Percentiles rank a stretch among this genome's conserved stretches.
Evolutionary conservation across 2,113 vertebrate species (phyloP).

Genomic region (Sus scrofa): DNA sequence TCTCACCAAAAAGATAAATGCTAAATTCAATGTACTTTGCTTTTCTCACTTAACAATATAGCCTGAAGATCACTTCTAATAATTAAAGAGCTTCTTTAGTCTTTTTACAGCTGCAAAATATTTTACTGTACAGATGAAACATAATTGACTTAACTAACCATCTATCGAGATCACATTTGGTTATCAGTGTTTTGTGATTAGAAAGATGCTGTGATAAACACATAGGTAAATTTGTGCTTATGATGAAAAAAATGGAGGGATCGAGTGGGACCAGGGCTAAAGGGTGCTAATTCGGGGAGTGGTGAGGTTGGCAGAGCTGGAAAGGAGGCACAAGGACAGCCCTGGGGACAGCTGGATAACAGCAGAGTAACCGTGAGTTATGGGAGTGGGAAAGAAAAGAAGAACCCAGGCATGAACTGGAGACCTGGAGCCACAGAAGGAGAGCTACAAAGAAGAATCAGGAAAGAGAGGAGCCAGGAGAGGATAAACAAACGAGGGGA

Average conservation of each 20-base stretch:
- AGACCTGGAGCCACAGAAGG: neutral
- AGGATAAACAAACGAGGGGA: neutral
- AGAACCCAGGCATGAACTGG: neutral
- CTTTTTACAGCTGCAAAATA: too few relatives aligned
- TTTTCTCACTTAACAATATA: too few relatives aligned
- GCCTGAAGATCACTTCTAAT: too few relatives aligned
- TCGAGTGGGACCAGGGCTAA: neutral
- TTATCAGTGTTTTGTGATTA: neutral
- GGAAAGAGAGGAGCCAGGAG: neutral
- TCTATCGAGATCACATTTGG: neutral
- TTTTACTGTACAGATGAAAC: neutral
- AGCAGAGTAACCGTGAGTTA: neutral
- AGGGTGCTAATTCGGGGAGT: neutral
- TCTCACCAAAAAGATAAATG: too few relatives aligned
- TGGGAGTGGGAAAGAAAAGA: neutral
- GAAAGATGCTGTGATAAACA: neutral
- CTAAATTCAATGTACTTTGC: too few relatives aligned
- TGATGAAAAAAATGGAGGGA: neutral
- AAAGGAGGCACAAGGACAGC: neutral
- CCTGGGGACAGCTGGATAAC: neutral
- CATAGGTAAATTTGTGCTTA: neutral
- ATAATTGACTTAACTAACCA: neutral
- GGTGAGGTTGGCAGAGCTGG: neutral
- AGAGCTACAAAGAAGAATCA: neutral
- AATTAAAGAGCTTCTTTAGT: too few relatives aligned